These are phyloP conservation scores for Drosophila kanekoi DNA, from an alignment of 2,888 invertebrate species.

Conservation along the genomic window DNA sequence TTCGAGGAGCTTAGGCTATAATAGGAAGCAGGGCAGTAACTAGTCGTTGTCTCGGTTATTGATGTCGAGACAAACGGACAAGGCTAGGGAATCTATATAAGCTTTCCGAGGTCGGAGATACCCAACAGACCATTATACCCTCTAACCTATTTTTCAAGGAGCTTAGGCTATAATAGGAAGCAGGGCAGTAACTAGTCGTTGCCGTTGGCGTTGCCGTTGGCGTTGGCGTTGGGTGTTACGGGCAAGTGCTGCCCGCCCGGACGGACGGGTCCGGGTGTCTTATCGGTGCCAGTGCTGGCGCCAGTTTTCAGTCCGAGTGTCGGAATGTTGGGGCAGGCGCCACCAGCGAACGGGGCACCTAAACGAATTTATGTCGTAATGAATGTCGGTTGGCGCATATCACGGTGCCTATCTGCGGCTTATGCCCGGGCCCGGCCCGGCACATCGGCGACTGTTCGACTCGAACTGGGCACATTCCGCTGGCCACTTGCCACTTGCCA, in stretches of 20 bases:
- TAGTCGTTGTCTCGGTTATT: no score
- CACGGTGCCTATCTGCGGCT: constrained; percentile 64
- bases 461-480: not conserved
- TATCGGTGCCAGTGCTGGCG: constrained; percentile 36
- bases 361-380: constrained; percentile 77
- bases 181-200: constrained; percentile 4
- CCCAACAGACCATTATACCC: not conserved
- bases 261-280: constrained; percentile 5
- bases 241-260: not conserved
- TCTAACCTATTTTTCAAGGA: not conserved
- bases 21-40: no score
- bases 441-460: constrained; percentile 42
- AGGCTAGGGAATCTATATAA: no score
- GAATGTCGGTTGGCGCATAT: constrained; percentile 74
- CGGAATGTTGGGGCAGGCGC: constrained; percentile 21
- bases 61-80: no score
- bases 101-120: no score
- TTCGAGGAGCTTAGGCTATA: no score
- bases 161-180: not conserved
- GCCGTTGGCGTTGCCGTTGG: not conserved
- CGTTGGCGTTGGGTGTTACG: constrained; percentile 2
- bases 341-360: constrained; percentile 50
- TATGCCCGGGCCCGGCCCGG: constrained; percentile 37
- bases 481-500: constrained; percentile 1
- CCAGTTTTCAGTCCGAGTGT: constrained; percentile 25